Base-by-base conservation (phyloP, 2,888 invertebrate genomes). In the Stenotaenia linearis region DNA sequence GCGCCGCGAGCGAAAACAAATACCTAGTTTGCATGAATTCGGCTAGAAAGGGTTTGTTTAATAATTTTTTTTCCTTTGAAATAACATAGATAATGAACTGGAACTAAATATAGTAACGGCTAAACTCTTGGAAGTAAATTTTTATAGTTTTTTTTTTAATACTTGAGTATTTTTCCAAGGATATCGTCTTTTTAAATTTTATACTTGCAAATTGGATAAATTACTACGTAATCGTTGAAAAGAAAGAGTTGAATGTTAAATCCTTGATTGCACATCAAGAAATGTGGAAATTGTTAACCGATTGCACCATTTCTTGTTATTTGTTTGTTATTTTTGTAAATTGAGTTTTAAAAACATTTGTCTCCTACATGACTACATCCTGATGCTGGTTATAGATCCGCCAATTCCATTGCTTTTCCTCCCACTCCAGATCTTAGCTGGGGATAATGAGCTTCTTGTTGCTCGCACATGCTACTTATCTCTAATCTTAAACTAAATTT, bases 371-470 rank as follows among this genome's bases (percentile, higher is more conserved):
- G 69, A 69, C 69, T 69, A 28, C 69, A 69, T 69, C 69, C 69
- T 69, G 69, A 69, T 69, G 69, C 69, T 69, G 69, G 28, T 69
- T 69, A 28, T 69, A 69, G 69, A 69, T 69, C 69, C 69, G 23
- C 69, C 69, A 69, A 69, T 69, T 69, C 50, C 50, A 50, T 50
- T 18, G 21, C 50, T 50, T 50, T 32, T 50, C 69, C 69, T 69
- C 69, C 69, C 61, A 25, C 61, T 21, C 61, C 69, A 69, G 69
- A 69, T 69, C 69, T 23, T 23, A 69, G 69, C 69, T 69, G 25
- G 69, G 69, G 69, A 69, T 69, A 69, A 69, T 69, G 69, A 69
- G 69, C 69, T 69, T 28, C 69, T 69, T 69, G 69, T 69, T 69
- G 69, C 69, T 1, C 25, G 25, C 69, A 69, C 69, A 25, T 69